These are phyloP conservation scores for Drosophila rubida DNA, from an alignment of 2,888 invertebrate genomes.

Conservation along the genomic window DNA sequence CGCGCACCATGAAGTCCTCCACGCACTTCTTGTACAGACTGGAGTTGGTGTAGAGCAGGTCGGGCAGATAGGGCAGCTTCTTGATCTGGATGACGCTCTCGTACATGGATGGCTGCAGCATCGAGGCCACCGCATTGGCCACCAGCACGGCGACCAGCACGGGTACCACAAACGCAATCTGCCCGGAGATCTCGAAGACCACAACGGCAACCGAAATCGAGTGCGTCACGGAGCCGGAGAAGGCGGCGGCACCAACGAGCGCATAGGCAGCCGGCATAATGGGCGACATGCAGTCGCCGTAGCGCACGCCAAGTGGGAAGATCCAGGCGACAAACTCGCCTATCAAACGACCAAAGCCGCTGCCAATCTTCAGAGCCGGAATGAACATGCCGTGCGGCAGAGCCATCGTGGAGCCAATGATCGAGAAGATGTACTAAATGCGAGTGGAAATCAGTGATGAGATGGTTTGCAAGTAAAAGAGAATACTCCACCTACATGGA, in stretches of 20 bases:
- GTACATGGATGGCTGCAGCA: conserved; percentile 98
- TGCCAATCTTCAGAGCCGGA: conserved; percentile 98
- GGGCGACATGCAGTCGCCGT: conserved; percentile 93
- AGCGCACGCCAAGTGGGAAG: conserved; percentile 96
- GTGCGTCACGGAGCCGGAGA: conserved; percentile 98
- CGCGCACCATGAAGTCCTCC: conserved; percentile 98
- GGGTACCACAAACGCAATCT: conserved; percentile 97
- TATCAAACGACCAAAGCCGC: conserved; percentile 95
- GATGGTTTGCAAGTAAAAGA: neutral
- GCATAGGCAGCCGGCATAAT: conserved; percentile 98
- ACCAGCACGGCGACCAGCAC: conserved; percentile 98
- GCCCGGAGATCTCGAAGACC: conserved; percentile 99
- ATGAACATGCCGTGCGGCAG: conserved; percentile 99
- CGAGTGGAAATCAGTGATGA: neutral
- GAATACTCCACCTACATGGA: conserved; percentile 89
- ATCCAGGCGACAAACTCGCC: conserved; percentile 97
- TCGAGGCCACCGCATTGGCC: conserved; percentile 96
- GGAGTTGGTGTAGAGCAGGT: conserved; percentile 94
- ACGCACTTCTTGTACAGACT: conserved; percentile 97
- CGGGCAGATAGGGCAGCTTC: conserved; percentile 98
- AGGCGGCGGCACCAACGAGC: conserved; percentile 97
- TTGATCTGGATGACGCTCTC: conserved; percentile 99
- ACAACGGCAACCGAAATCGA: conserved; percentile 99
- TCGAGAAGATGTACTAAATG: conserved; percentile 92
- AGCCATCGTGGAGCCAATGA: conserved; percentile 97